These are phyloP conservation scores for Hephaestus fuliginosus DNA, from an alignment of 2,797 vertebrate genomes.

Conservation along the genomic window DNA sequence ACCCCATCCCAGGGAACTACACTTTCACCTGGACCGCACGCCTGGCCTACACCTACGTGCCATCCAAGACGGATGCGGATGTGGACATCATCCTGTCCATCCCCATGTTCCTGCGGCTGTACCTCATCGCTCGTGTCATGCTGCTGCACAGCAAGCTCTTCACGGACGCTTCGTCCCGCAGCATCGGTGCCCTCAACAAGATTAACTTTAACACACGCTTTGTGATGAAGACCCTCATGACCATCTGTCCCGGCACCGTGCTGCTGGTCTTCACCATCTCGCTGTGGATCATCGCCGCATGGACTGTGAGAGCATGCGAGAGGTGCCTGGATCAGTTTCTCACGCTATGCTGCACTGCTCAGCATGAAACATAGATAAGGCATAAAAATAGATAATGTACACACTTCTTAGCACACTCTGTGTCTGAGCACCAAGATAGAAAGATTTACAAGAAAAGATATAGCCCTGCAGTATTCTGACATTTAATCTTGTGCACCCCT, in stretches of 20 bases:
- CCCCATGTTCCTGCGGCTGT: slow-evolving; percentile 99
- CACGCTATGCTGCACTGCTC: slow-evolving; percentile 55
- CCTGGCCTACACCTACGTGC: slow-evolving; percentile 96
- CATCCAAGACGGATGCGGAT: slow-evolving; percentile 97
- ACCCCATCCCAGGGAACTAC: slow-evolving; percentile 99
- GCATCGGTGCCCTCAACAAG: slow-evolving; percentile 99
- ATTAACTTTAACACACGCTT: slow-evolving; percentile 99
- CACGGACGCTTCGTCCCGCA: slow-evolving; percentile 98
- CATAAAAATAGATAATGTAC: slow-evolving; percentile 70
- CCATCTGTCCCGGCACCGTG: slow-evolving; percentile 99
- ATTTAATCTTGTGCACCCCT: slow-evolving; percentile 10
- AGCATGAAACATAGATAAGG: slow-evolving; percentile 78
- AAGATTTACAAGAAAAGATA: slow-evolving; percentile 35
- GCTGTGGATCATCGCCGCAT: slow-evolving; percentile 99
- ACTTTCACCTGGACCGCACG: slow-evolving; percentile 99
- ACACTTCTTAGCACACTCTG: slow-evolving; percentile 26
- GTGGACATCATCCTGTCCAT: slow-evolving; percentile 99
- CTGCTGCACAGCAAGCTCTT: slow-evolving; percentile 99
- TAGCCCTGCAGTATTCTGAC: slow-evolving; percentile 6
- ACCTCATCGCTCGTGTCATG: slow-evolving; percentile 99
- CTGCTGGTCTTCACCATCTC: slow-evolving; percentile 99
- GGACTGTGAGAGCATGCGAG: slow-evolving; percentile 99
- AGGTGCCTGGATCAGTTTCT: slow-evolving; percentile 89
- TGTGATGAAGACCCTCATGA: slow-evolving; percentile 99
- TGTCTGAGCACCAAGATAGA: slow-evolving; percentile 38